Percentiles rank a stretch among this genome's conserved stretches.
Evolutionary conservation across 2,888 invertebrate species (phyloP).

Genomic region (Heterodera filipjevi): DNA sequence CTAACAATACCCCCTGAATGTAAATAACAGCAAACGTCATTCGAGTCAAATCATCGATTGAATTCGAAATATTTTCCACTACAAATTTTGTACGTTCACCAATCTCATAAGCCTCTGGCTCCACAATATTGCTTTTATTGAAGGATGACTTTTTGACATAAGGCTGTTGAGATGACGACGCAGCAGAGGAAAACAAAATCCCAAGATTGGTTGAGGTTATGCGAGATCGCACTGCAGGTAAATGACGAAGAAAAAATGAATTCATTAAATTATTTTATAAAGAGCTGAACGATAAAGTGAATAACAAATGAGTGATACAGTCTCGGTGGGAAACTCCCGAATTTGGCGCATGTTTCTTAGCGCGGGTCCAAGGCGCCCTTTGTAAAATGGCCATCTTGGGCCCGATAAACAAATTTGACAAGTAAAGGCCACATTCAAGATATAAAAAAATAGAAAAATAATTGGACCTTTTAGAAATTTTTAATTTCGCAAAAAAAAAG

Average conservation of each 20-base stretch:
- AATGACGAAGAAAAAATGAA: background rate
- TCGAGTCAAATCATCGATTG: conserved; percentile 55
- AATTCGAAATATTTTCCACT: conserved; percentile 49
- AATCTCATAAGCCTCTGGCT: conserved; percentile 20
- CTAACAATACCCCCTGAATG: conserved; percentile 64
- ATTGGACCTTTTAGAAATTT: too few relatives aligned
- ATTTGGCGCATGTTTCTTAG: too few relatives aligned
- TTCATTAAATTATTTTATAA: too few relatives aligned
- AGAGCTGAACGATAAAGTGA: too few relatives aligned
- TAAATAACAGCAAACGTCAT: conserved; percentile 68
- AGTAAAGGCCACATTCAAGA: too few relatives aligned
- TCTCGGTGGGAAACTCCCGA: too few relatives aligned
- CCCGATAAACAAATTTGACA: too few relatives aligned
- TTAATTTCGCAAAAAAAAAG: too few relatives aligned
- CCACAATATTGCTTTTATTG: conserved; percentile 10
- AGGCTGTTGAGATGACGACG: background rate
- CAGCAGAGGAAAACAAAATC: background rate
- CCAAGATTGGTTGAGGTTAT: background rate
- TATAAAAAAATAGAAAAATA: too few relatives aligned
- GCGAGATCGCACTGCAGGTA: background rate
- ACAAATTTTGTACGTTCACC: conserved; percentile 33
- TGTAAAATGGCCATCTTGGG: too few relatives aligned
- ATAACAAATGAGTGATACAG: too few relatives aligned
- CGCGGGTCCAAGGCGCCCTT: too few relatives aligned
- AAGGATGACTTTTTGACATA: background rate